These are phyloP conservation scores for Gallinago solitaria DNA, from an alignment of 2,797 vertebrate species.

Conservation along the genomic window DNA sequence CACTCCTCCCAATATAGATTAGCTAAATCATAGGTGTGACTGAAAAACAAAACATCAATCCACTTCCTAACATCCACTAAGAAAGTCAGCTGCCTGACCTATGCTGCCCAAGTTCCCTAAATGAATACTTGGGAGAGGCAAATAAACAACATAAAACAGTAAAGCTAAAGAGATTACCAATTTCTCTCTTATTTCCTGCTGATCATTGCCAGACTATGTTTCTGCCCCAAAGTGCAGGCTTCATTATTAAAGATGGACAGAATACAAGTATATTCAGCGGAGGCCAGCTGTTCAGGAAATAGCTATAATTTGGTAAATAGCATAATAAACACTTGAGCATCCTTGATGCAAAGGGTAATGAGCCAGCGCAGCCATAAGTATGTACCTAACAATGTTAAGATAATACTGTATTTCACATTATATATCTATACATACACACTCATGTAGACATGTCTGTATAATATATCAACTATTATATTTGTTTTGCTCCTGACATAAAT, in stretches of 20 bases:
- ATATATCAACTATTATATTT: conserved; percentile 49
- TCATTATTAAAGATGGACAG: conserved; percentile 73
- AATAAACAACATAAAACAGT: conserved; percentile 42
- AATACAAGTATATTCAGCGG: conserved; percentile 48
- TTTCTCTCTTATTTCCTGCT: conserved; percentile 72
- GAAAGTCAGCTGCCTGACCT: conserved; percentile 38
- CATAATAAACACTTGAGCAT: conserved; percentile 77
- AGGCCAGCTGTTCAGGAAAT: conserved; percentile 77
- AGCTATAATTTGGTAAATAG: conserved; percentile 79
- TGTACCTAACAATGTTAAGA: conserved; percentile 69
- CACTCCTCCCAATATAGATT: not conserved
- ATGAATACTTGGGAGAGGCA: conserved; percentile 37
- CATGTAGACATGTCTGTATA: not conserved
- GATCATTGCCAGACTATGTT: conserved; percentile 69
- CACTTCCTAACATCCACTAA: not conserved
- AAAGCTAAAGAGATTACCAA: conserved; percentile 69
- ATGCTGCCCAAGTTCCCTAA: conserved; percentile 15
- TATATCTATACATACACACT: not conserved
- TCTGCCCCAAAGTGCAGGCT: conserved; percentile 68
- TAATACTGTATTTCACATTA: conserved; percentile 46
- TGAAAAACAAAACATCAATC: not conserved
- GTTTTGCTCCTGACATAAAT: conserved; percentile 9
- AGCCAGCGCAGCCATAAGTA: conserved; percentile 63
- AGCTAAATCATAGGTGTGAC: not conserved
- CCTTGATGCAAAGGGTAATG: conserved; percentile 77